Evolutionary conservation across 1,140 invertebrate genomes (phyloP).

Genomic region (Diabrotica virgifera): DNA sequence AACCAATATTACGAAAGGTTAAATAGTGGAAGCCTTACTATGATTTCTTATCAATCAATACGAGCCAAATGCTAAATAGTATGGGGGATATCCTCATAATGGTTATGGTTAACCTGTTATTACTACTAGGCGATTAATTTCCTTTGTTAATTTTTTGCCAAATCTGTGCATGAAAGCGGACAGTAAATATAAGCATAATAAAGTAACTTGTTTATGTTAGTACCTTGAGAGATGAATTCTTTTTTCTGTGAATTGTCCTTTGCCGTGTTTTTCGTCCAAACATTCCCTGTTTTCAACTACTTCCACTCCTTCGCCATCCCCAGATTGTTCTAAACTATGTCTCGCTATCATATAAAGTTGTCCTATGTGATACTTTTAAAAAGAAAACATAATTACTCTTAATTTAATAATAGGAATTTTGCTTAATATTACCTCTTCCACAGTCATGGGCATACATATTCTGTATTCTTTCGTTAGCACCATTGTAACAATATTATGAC

Average conservation of each 20-base stretch:
- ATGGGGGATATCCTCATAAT: too few species aligned
- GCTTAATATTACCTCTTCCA: constrained; percentile 71
- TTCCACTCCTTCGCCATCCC: constrained; percentile 88
- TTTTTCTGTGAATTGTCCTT: constrained; percentile 89
- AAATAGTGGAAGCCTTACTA: too few species aligned
- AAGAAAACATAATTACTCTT: not conserved
- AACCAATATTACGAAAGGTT: too few species aligned
- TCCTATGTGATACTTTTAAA: constrained; percentile 80
- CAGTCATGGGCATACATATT: constrained; percentile 88
- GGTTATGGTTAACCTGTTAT: too few species aligned
- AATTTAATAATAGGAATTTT: constrained; percentile 17
- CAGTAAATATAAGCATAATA: not conserved
- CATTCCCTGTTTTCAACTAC: constrained; percentile 81
- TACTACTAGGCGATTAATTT: too few species aligned
- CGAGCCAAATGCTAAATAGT: too few species aligned
- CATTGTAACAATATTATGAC: constrained; percentile 50
- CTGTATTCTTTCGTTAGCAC: constrained; percentile 85
- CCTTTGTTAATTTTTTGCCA: too few species aligned
- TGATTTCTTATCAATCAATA: too few species aligned
- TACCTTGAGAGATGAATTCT: constrained; percentile 86
- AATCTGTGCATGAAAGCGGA: too few species aligned
- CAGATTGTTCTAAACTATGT: constrained; percentile 87
- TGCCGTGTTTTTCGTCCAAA: constrained; percentile 74
- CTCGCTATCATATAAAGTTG: constrained; percentile 94
- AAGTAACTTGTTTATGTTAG: constrained; percentile 8